Percentiles rank a stretch among this genome's conserved stretches.
Conservation (phyloP, 2,888 invertebrate species). For the Euzetes globulus region DNA sequence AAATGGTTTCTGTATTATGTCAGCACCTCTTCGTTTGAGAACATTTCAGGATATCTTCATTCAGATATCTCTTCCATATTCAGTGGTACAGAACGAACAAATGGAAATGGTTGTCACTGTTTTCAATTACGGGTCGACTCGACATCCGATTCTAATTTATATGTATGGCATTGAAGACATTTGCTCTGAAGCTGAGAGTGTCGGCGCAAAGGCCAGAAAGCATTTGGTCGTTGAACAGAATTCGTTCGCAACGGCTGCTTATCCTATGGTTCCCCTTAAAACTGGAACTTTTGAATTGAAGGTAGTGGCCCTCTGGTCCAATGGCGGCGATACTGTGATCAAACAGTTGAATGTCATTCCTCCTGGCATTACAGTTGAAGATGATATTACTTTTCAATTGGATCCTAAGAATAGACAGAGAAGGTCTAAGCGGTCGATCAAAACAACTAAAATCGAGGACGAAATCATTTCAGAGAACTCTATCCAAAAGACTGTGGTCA, state of each 20-base stretch:
- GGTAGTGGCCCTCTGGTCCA: slow-evolving; percentile 38
- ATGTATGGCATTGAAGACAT: slow-evolving; percentile 41
- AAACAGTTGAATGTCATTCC: slow-evolving; percentile 40
- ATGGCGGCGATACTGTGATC: slow-evolving; percentile 39
- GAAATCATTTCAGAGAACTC: slow-evolving; percentile 38
- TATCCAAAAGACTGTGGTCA: slow-evolving; percentile 38
- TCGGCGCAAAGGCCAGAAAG: slow-evolving; percentile 39
- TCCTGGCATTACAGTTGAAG: slow-evolving; percentile 35
- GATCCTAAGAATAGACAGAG: slow-evolving; percentile 42
- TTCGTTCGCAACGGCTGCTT: slow-evolving; percentile 37
- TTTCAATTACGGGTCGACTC: slow-evolving; percentile 40
- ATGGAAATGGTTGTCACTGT: slow-evolving; percentile 42
- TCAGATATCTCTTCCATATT: slow-evolving; percentile 42
- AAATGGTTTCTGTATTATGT: slow-evolving; percentile 41
- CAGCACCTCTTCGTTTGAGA: slow-evolving; percentile 37
- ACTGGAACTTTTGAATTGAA: slow-evolving; percentile 38
- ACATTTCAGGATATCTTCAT: slow-evolving; percentile 41
- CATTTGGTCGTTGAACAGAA: slow-evolving; percentile 35
- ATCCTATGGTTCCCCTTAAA: slow-evolving; percentile 41
- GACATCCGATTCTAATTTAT: slow-evolving; percentile 38
- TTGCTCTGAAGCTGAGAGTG: slow-evolving; percentile 40
- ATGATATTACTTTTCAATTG: slow-evolving; percentile 38
- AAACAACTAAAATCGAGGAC: slow-evolving; percentile 33
- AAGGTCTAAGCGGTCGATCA: slow-evolving; percentile 38
- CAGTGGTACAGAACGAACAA: slow-evolving; percentile 43